Base-by-base conservation (phyloP, 2,888 invertebrate genomes). In the Lutraria lutraria region DNA sequence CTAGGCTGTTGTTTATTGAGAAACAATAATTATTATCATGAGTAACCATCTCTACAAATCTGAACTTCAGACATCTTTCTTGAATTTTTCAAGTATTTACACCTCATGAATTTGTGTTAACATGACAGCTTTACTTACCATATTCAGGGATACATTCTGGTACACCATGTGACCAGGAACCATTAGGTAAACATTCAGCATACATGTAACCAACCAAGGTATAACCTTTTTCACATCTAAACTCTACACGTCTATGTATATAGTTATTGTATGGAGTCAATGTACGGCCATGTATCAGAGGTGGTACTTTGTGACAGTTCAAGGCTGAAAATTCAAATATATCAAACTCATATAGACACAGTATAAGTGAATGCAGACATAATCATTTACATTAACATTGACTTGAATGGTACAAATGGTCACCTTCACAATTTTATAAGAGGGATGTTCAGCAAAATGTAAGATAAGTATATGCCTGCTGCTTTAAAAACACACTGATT, bases 161-260 rank as follows among this genome's bases (percentile, higher is more conserved):
- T 34, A 91, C 85, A 68, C 91, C 89, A 86, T 91, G 90, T 0
- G 95, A 94, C 95, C 95, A 95, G 2, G 81, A 83, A n/a, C 95
- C 94, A 63, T 92, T 85, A 16, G 86, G 90, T 60, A 88, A 83
- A 92, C 95, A 95, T 86, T 94, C 92, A 31, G 93, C 91, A 85
- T 90, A 91, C 85, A 93, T 93, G n/a, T 92, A 91, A 53, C 95
- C 95, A 56, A 93, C 90, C 79, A 95, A 83, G 60, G 91, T 89
- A 86, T 92, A 94, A 25, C 93, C 93, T 31, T 83, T 19, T 29
- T 92, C 89, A 92, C 95, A 95, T 34, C 43, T 87, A 86, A 93
- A 95, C 68, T 89, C 89, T 43, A 94, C 92, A 72, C 92, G 82
- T n/a, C 90, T 90, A 19, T 94, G 93, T 87, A 93, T 94, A 60